Evolutionary conservation across 2,113 vertebrate genomes (phyloP), one percentile per base, ranked within the genome.

Genomic region (Tor tambroides): DNA sequence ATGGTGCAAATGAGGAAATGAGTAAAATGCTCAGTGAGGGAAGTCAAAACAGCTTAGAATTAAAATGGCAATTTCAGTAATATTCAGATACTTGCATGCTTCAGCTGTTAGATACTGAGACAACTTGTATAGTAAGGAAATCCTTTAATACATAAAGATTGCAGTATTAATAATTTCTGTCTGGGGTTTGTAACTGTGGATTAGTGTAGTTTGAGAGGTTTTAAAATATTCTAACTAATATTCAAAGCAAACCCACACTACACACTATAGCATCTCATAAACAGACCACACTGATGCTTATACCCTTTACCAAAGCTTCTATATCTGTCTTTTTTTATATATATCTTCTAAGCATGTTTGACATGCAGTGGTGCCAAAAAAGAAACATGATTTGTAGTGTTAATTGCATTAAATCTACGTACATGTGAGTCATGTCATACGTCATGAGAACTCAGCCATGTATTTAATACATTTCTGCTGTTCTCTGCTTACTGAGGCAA

Each of bases 281-380:
- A 75, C 23, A 76, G 71, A 59, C 72, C 23, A 41, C 51, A 30
- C 63, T 83, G 32, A 85, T 69, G 59, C 21, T 38, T 19, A 38
- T 38, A 38, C 11, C 69, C 80, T 86, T 90, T 91, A 90, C 84
- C 87, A 91, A 8, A 87, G 61, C 9, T 38, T 2, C 17, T 23
- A 2, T 23, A 1, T 59, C 56, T 71, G 8, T 72, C 41, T 72
- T 72, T 72, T 19, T 75, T 46, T 26, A 46, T n/a, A n/a, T 75
- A 43, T 43, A 26, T 26, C 43, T 43, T 75, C 5, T 26, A 43
- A 46, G 10, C 41, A 74, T 41, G 23, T 75, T 10, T 75, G 72
- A 46, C 32, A 43, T 46, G 23, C 72, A 75, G 12, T 14, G 38
- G 41, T 75, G 41, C 69, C 32, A 72, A 38, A 38, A 38, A 72